phyloP scores from a whole-genome alignment of 2,113 vertebrate genomes.

The Pituophis catenifer region DNA sequence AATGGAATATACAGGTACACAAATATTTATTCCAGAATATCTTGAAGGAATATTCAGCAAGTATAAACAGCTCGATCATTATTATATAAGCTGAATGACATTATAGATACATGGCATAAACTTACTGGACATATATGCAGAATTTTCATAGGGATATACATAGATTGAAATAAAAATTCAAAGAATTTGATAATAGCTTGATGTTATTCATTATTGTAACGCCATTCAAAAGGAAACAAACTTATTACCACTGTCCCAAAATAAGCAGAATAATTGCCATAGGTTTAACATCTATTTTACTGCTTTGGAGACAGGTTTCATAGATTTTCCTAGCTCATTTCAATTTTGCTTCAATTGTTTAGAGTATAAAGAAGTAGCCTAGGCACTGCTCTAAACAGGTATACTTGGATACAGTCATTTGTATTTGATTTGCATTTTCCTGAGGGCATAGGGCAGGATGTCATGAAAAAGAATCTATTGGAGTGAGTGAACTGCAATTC shows the following conservation, averaged over 20 bases:
- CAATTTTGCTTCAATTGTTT: neutral
- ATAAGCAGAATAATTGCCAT: neutral
- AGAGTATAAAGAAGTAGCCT: neutral
- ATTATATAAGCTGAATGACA: neutral
- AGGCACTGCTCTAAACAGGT: neutral
- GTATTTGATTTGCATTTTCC: neutral
- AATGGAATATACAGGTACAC: neutral
- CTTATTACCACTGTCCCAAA: neutral
- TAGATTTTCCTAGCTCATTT: neutral
- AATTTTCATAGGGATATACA: neutral
- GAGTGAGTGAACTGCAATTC: neutral
- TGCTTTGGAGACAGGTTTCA: neutral
- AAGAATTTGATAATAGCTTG: neutral
- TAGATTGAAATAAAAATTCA: neutral
- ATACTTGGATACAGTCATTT: neutral
- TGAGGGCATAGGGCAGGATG: neutral
- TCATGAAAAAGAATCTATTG: neutral
- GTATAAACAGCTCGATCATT: neutral
- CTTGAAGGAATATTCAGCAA: fast-evolving
- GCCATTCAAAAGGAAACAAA: neutral
- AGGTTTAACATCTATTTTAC: neutral
- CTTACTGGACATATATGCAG: neutral
- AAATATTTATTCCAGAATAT: neutral
- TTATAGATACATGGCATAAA: neutral
- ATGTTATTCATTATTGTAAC: neutral